Base-by-base conservation (phyloP, 1,140 invertebrate species). In the Phymastichus coffea region DNA sequence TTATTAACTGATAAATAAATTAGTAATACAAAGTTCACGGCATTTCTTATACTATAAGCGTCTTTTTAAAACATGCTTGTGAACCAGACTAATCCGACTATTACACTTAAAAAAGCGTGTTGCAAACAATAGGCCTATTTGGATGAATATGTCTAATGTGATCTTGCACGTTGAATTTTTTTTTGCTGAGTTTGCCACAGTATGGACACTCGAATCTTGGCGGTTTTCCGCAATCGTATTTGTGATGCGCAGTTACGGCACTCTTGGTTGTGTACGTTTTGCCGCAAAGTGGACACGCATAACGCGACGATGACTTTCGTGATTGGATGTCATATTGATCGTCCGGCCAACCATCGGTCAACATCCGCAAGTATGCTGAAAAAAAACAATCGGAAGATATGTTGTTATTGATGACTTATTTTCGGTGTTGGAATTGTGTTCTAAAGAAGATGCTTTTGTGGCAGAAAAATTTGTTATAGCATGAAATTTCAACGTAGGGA, bases 251-350 rank as follows among this genome's bases (percentile, higher is more conserved):
- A 33, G 78, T 83, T 2, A 85, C 70, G 2, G 82, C 81, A 30
- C 83, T 83, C 63, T 84, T 85, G 19, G 82, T 82, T 25, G 83
- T 81, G 69, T 87, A 86, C 47, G 75, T 79, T 61, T 84, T 84
- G 28, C 80, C 78, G 56, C 85, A 86, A 8, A 75, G 75, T 54
- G 77, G 80, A 72, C 83, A 85, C 19, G 76, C 76, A 64, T 74
- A 81, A 28, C 76, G 72, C 17, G 44, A 48, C 63, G 62, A n/a
- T n/a, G n/a, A n/a, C n/a, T n/a, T 71, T 1, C 28, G 6, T 6
- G 28, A 6, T 12, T 30, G 28, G 28, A 8, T 1, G 28, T 30
- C 12, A 12, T 30, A 12, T 40, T 8, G 15, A 4, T n/a, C 15
- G 4, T 40, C 37, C 4, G 8, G 8, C 37, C 37, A n/a, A n/a